These are phyloP conservation scores for Drosophila prosaltans DNA, from an alignment of 1,140 invertebrate genomes.

Conservation along the genomic window DNA sequence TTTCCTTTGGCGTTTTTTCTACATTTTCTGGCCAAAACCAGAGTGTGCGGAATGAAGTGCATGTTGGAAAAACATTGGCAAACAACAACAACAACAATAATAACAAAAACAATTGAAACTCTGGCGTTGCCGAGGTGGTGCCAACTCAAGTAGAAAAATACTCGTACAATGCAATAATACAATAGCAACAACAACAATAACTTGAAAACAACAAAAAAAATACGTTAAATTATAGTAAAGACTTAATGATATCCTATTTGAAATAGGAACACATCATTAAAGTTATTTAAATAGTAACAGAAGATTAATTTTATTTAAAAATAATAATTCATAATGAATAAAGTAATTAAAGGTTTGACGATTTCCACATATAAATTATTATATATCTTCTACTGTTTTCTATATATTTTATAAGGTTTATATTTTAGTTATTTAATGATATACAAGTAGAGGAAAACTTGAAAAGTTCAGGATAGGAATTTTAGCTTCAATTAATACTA, in stretches of 20 bases:
- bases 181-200: constrained; percentile 35
- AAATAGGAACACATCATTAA: too few species aligned
- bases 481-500: too few species aligned
- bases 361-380: too few species aligned
- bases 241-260: background rate
- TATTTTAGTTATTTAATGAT: too few species aligned
- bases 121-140: constrained; percentile 48
- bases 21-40: background rate
- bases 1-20: constrained; percentile 20
- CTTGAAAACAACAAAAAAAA: constrained; percentile 30
- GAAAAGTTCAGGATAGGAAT: too few species aligned
- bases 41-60: constrained; percentile 45
- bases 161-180: constrained; percentile 77
- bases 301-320: too few species aligned
- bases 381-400: too few species aligned
- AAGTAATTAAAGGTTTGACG: too few species aligned
- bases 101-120: constrained; percentile 45
- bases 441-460: too few species aligned
- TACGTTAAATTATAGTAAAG: constrained; percentile 23
- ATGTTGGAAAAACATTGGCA: constrained; percentile 43
- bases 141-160: constrained; percentile 82
- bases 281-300: too few species aligned
- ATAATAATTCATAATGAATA: too few species aligned
- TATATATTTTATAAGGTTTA: too few species aligned
- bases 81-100: constrained; percentile 28